Conservation (phyloP, 2,113 vertebrate species). For the Anoura caudifer region DNA sequence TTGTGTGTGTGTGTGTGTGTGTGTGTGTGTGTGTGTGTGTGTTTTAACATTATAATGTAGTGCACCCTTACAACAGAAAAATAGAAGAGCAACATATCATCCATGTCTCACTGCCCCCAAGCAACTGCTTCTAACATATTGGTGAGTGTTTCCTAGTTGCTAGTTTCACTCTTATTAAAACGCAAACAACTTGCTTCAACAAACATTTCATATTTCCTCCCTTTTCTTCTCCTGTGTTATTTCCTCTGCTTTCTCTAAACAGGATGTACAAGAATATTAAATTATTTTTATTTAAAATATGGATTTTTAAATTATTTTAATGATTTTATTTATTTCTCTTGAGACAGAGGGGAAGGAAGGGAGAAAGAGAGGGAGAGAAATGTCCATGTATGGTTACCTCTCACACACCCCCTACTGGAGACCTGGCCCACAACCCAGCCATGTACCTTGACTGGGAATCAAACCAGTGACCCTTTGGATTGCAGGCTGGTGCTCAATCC, state of each 20-base stretch:
- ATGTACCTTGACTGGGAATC: too few species aligned
- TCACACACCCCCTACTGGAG: too few species aligned
- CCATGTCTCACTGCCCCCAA: not conserved
- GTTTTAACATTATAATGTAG: not conserved
- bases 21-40: too few species aligned
- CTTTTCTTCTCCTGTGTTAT: not conserved
- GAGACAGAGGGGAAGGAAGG: too few species aligned
- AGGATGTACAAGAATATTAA: not conserved
- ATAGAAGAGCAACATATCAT: not conserved
- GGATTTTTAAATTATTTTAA: not conserved
- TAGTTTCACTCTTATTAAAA: conserved; percentile 9
- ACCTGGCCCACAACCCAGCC: too few species aligned
- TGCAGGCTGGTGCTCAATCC: too few species aligned
- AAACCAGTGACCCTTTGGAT: too few species aligned
- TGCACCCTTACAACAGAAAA: not conserved
- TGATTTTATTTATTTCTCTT: too few species aligned
- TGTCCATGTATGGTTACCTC: too few species aligned
- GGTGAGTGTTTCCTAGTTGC: not conserved
- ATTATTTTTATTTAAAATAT: not conserved
- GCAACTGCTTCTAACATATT: not conserved
- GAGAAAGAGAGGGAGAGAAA: too few species aligned
- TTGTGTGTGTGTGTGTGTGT: not conserved
- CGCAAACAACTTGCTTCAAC: not conserved
- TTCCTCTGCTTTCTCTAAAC: not conserved
- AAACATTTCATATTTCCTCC: not conserved